Evolutionary conservation across 2,113 vertebrate genomes (phyloP), one percentile per base, ranked within the genome.

Genomic region (Perca schrenkii): DNA sequence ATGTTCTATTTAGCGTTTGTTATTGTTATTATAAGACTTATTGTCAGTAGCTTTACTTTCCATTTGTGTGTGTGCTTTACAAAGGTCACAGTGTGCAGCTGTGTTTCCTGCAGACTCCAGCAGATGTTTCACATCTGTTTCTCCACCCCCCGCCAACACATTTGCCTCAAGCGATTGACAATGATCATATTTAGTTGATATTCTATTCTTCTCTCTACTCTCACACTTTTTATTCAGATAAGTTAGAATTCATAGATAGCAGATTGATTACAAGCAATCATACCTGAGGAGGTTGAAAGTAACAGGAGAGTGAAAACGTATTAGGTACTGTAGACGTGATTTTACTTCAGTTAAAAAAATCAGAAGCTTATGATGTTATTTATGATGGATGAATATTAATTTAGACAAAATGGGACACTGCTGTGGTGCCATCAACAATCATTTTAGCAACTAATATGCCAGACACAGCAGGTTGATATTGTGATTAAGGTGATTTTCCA

Each of bases 111-210:
- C 56, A 25, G 31, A 64, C 63, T 54, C 46, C 56, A 49, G 64
- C 87, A 89, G 86, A 88, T 88, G 88, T 90, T 92, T 81, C 72
- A 66, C 82, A 75, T 91, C 84, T 74, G 49, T 76, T 36, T 63
- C 79, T 54, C 61, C 17, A 46, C 67, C 74, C 71, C 43, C 71
- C 63, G 75, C 78, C 47, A 28, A 73, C 60, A 68, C 70, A 61
- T 70, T 80, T 71, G 74, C 64, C 63, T 87, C 71, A 67, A 66
- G 71, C 6, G 25, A 49, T 68, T 17, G 16, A 8, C 73, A 79
- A n/a, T 74, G 72, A 63, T 81, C 86, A 31, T 10, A 83, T 84
- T 83, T 49, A 64, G 36, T 43, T 52, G 19, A 61, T 61, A 0
- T 69, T 62, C 19, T 50, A 0, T n/a, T 68, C 25, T 16, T 1